These are phyloP conservation scores for Lanistes nyassanus DNA, from an alignment of 1,140 invertebrate species.

Conservation along the genomic window DNA sequence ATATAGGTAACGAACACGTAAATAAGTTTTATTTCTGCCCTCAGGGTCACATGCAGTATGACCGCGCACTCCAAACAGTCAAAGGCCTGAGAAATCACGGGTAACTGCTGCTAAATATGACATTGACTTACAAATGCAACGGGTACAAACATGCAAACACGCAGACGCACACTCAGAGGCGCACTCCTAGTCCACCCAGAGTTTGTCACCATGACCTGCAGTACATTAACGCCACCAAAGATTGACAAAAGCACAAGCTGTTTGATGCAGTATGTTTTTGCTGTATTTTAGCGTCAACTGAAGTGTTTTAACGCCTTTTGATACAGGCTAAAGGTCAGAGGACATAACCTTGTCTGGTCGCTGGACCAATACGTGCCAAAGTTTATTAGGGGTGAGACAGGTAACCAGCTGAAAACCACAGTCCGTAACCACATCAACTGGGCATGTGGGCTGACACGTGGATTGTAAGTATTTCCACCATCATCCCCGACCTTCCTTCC, in stretches of 20 bases:
- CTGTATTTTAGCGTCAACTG: neutral
- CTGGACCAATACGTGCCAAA: neutral
- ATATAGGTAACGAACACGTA: neutral
- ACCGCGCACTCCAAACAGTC: conserved; percentile 10
- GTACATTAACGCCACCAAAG: neutral
- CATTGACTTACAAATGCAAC: neutral
- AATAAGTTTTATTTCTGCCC: neutral
- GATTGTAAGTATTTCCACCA: conserved; percentile 2
- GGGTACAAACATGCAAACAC: neutral
- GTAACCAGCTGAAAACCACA: neutral
- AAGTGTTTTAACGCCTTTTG: neutral
- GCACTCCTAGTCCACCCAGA: too few species aligned
- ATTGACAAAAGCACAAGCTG: too few species aligned
- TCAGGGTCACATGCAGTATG: conserved; percentile 25
- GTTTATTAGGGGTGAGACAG: neutral
- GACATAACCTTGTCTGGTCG: too few species aligned
- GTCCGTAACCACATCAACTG: neutral
- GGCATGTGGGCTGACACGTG: neutral
- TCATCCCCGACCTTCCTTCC: too few species aligned
- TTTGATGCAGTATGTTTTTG: neutral
- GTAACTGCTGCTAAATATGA: neutral
- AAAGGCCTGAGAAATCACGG: conserved; percentile 16
- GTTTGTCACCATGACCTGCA: too few species aligned
- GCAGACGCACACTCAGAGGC: neutral
- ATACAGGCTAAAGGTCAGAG: conserved; percentile 5